A percentile compares a stretch with the other conserved stretches of the same genome.
Evolutionary conservation across 2,113 vertebrate genomes (phyloP).

Genomic region (Chascanopsetta lugubris): DNA sequence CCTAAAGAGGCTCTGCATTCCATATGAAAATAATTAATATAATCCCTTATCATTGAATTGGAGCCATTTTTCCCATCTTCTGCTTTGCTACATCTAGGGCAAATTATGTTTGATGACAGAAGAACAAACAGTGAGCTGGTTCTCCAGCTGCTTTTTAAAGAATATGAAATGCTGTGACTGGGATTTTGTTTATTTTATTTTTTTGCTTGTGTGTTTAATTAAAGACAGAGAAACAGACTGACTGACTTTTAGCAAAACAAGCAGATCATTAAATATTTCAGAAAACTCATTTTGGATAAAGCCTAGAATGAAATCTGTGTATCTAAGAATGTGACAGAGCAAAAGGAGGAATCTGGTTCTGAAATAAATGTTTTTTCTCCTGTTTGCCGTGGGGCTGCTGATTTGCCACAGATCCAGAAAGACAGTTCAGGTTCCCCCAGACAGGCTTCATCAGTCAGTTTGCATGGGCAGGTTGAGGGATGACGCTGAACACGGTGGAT

Average conservation of each 20-base stretch:
- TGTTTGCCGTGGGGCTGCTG: constrained; percentile 18
- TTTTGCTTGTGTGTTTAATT: too few species aligned
- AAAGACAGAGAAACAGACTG: not conserved
- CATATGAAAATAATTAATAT: too few species aligned
- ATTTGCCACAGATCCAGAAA: constrained; percentile 28
- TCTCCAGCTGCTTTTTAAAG: too few species aligned
- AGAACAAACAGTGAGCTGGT: too few species aligned
- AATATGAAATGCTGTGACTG: too few species aligned
- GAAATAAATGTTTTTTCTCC: constrained; percentile 26
- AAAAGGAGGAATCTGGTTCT: constrained; percentile 5
- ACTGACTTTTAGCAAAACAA: not conserved
- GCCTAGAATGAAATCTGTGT: not conserved
- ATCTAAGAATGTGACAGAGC: constrained; percentile 7
- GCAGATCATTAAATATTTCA: not conserved
- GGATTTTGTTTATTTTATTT: too few species aligned
- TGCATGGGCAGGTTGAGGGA: constrained; percentile 12
- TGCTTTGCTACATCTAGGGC: too few species aligned
- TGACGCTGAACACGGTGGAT: constrained; percentile 14
- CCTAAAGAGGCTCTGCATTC: too few species aligned
- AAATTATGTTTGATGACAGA: too few species aligned
- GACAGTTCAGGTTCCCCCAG: constrained; percentile 36
- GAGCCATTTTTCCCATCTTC: too few species aligned
- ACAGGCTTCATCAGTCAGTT: constrained; percentile 34
- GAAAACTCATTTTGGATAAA: not conserved
- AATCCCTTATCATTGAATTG: too few species aligned